Evolutionary conservation across 2,113 vertebrate species (phyloP).

Genomic region (Catharus fuscescens): DNA sequence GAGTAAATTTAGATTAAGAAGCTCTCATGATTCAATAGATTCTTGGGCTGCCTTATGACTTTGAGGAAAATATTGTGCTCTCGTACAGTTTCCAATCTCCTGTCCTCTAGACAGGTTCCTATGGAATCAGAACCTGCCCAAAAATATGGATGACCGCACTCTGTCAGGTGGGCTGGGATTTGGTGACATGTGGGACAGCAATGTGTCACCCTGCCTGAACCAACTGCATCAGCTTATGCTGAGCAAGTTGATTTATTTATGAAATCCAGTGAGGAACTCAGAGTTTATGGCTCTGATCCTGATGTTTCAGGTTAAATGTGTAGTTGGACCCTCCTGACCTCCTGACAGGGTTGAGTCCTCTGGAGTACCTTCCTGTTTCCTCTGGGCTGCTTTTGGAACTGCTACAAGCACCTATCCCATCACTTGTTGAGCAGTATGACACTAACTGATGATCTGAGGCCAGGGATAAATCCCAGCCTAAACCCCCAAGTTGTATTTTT

Average conservation of each 20-base stretch:
- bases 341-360: neutral
- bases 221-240: neutral
- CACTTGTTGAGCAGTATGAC: neutral
- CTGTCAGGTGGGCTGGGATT: neutral
- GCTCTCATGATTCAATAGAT: neutral
- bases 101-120: neutral
- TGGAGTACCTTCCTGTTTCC: neutral
- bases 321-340: neutral
- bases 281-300: neutral
- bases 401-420: neutral
- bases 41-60: neutral
- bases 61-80: neutral
- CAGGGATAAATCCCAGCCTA: neutral
- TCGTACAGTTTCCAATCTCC: neutral
- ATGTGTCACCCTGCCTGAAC: neutral
- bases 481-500: neutral
- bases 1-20: neutral
- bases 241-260: neutral
- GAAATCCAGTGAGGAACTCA: neutral
- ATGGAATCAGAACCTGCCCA: neutral
- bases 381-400: neutral
- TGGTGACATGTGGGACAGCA: neutral
- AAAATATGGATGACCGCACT: neutral
- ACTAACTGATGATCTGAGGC: neutral
- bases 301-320: neutral